phyloP scores from a whole-genome alignment of 2,888 invertebrate species.

The Pantelozetes paolii region DNA sequence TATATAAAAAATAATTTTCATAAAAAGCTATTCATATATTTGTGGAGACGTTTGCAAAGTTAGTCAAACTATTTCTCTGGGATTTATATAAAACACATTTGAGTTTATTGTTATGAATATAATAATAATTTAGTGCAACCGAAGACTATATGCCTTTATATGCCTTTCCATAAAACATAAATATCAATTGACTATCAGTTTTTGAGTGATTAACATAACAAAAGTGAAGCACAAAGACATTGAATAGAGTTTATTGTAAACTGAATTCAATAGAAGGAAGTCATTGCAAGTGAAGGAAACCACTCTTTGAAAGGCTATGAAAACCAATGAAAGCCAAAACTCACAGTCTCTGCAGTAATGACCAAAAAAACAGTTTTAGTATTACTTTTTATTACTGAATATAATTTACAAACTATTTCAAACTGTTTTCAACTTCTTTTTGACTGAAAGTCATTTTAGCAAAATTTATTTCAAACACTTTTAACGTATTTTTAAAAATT shows the following conservation, averaged over 20 bases:
- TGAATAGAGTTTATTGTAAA: conserved; percentile 1
- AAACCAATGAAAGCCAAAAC: neutral
- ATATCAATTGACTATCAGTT: conserved; percentile 6
- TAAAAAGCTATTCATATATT: no score
- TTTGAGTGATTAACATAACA: conserved; percentile 33
- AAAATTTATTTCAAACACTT: no score
- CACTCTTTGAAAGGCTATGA: neutral
- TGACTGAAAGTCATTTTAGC: no score
- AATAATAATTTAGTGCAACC: conserved; percentile 2
- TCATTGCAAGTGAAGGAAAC: conserved; percentile 24
- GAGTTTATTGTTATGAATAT: neutral
- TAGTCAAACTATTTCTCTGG: neutral
- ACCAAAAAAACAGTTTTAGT: no score
- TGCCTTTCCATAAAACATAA: neutral
- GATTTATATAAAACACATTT: neutral
- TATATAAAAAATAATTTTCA: neutral
- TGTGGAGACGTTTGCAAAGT: neutral
- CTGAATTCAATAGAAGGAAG: conserved; percentile 5
- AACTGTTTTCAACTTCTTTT: no score
- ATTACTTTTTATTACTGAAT: no score
- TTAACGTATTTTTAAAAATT: no score
- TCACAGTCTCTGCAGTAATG: no score
- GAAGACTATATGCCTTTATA: neutral
- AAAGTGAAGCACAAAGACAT: conserved; percentile 8
- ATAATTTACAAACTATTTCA: no score